Percentiles rank a stretch among this genome's conserved stretches.
Evolutionary conservation across 1,140 invertebrate species (phyloP).

Genomic region (Schlechtendalia chinensis): DNA sequence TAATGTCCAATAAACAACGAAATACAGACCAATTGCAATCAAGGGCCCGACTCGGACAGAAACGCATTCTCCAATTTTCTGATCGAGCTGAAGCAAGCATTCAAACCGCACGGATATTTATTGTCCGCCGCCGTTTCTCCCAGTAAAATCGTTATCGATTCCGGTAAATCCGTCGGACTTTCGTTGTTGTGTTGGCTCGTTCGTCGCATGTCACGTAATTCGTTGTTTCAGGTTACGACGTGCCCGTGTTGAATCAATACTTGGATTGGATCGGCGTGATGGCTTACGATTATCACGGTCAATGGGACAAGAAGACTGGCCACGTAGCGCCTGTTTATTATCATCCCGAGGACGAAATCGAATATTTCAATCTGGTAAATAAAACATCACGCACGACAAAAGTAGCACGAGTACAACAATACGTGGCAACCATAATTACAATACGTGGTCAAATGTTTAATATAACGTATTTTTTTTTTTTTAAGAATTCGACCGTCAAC

Average conservation of each 20-base stretch:
- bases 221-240: constrained; percentile 73
- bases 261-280: constrained; percentile 87
- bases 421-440: too few species aligned
- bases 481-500: constrained; percentile 78
- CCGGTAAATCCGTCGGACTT: constrained; percentile 55
- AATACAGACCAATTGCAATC: constrained; percentile 67
- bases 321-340: constrained; percentile 79
- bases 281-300: constrained; percentile 83
- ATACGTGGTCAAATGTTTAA: too few species aligned
- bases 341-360: constrained; percentile 70
- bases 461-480: constrained; percentile 54
- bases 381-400: too few species aligned
- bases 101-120: constrained; percentile 71
- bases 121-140: constrained; percentile 83
- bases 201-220: too few species aligned
- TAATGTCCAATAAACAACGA: constrained; percentile 40
- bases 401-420: too few species aligned
- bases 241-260: constrained; percentile 67
- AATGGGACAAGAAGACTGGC: constrained; percentile 80
- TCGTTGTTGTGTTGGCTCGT: too few species aligned
- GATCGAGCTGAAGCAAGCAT: constrained; percentile 70
- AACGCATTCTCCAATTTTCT: constrained; percentile 71
- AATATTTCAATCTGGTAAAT: constrained; percentile 58
- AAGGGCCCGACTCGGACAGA: constrained; percentile 80
- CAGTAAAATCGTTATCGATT: constrained; percentile 82